Conservation (phyloP, 2,888 invertebrate genomes). For the Nephrotoma flavescens region DNA sequence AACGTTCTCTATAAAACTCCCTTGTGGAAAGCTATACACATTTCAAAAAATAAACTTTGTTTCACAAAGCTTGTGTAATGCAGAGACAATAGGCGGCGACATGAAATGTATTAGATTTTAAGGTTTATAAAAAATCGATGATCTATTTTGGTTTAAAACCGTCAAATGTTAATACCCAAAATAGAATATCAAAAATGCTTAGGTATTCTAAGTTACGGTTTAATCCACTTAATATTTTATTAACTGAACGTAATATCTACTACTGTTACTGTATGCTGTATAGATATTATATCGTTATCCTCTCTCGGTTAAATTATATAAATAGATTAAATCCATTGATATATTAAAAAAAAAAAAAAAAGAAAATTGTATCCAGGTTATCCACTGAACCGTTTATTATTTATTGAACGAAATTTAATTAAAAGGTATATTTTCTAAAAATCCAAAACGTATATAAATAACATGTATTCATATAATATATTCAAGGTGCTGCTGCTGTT, state of each 20-base stretch:
- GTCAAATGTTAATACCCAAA: no score
- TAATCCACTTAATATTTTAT: background rate
- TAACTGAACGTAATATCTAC: background rate
- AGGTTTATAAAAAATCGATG: no score
- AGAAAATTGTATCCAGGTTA: background rate
- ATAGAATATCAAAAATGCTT: no score
- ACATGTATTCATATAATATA: background rate
- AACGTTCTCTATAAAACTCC: no score
- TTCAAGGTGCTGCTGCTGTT: background rate
- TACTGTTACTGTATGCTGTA: background rate
- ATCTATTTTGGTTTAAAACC: no score
- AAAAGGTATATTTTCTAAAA: background rate
- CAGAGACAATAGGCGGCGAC: no score
- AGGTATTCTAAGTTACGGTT: background rate
- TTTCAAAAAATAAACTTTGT: no score
- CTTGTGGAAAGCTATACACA: no score
- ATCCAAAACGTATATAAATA: background rate
- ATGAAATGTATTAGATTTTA: no score
- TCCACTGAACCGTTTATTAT: slow-evolving; percentile 3
- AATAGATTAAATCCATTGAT: background rate
- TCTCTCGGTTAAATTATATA: background rate
- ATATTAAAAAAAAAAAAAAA: background rate
- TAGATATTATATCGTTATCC: background rate
- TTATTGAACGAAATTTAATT: slow-evolving; percentile 1
- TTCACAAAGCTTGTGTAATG: no score